Percentiles rank a stretch among this genome's conserved stretches.
These are phyloP conservation scores for Cyanocitta stelleri DNA, from an alignment of 2,113 vertebrate genomes.

Conservation along the genomic window DNA sequence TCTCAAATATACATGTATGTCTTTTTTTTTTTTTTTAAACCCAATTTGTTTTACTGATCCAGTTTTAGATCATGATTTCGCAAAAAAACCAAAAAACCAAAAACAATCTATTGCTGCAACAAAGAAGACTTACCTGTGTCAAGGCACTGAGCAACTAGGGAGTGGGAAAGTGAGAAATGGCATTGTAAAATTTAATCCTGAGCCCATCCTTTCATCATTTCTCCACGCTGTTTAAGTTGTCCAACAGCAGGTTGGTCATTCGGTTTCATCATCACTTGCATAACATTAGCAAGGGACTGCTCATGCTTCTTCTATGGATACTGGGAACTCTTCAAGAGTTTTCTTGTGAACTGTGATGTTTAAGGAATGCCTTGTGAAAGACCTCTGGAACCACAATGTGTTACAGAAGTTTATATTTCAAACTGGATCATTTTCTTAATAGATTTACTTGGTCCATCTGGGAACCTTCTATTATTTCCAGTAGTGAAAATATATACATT, in stretches of 20 bases:
- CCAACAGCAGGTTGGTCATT: neutral
- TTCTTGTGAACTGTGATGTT: neutral
- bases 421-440: neutral
- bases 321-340: neutral
- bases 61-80: neutral
- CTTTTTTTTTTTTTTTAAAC: neutral
- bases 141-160: neutral
- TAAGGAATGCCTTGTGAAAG: neutral
- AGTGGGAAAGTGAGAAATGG: neutral
- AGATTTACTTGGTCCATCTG: neutral
- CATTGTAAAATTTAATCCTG: neutral
- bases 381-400: neutral
- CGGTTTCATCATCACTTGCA: neutral
- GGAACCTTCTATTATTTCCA: neutral
- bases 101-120: neutral
- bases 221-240: neutral
- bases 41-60: neutral
- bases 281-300: neutral
- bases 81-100: neutral
- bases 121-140: neutral
- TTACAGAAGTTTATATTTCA: neutral
- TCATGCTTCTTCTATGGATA: accelerated
- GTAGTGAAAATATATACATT: neutral
- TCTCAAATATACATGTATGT: neutral
- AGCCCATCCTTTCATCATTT: neutral